Conservation (phyloP, 2,113 vertebrate species). For the Hemiprocne comata region DNA sequence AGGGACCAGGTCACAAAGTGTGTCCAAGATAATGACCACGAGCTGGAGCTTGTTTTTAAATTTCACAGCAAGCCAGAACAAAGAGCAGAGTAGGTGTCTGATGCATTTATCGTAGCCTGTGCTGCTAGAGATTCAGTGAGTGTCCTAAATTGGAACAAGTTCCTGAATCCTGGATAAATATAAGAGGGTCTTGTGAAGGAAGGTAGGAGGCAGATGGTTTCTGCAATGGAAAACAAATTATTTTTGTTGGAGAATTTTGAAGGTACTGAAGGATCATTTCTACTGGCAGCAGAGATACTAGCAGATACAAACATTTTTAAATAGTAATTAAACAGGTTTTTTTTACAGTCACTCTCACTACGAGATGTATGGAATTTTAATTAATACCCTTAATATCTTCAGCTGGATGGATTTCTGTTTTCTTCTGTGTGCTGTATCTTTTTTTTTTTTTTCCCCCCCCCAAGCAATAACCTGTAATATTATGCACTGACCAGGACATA, state of each 20-base stretch:
- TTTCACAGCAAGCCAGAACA: background rate
- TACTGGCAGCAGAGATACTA: conserved; percentile 22
- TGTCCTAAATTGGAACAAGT: background rate
- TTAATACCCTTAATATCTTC: background rate
- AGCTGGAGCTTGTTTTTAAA: background rate
- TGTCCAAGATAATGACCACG: background rate
- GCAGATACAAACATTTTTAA: conserved; percentile 56
- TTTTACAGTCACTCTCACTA: conserved; percentile 31
- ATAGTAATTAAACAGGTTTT: conserved; percentile 50
- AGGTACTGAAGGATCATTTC: background rate
- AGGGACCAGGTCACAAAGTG: background rate
- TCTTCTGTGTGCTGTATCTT: background rate
- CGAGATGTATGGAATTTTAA: conserved; percentile 12
- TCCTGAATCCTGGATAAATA: background rate
- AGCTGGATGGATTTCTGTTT: background rate
- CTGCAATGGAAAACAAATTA: background rate
- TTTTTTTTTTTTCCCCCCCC: background rate
- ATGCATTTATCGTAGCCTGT: background rate
- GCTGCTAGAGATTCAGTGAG: conserved; percentile 16
- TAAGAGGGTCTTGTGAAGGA: background rate
- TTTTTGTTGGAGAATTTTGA: background rate
- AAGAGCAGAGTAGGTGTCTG: background rate
- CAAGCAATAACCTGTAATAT: background rate
- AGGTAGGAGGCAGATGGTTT: background rate
- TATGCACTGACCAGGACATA: background rate